Evolutionary conservation across 2,113 vertebrate species (phyloP).

Genomic region (Fulmarus glacialis): DNA sequence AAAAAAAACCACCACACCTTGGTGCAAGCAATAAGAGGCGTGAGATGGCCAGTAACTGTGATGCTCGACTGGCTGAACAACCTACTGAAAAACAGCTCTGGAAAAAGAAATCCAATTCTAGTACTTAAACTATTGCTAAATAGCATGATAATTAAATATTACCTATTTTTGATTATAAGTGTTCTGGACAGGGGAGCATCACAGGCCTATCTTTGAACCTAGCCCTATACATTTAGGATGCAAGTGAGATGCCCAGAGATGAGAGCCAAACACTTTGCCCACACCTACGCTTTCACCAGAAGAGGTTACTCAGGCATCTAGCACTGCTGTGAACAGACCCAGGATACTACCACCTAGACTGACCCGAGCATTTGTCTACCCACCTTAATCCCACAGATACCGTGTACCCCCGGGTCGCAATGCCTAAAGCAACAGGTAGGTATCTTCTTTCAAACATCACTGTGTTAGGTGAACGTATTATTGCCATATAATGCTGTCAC

Average conservation of each 20-base stretch:
- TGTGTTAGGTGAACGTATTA: background rate
- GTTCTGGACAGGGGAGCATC: too few relatives aligned
- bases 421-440: background rate
- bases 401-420: rapidly evolving
- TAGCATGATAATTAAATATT: too few relatives aligned
- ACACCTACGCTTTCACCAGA: rapidly evolving
- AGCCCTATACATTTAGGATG: background rate
- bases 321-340: background rate
- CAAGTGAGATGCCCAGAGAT: background rate
- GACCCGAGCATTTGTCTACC: background rate
- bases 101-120: too few relatives aligned
- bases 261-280: rapidly evolving
- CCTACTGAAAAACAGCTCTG: too few relatives aligned
- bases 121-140: too few relatives aligned
- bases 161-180: too few relatives aligned
- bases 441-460: background rate
- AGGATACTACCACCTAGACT: rapidly evolving
- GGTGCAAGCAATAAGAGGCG: background rate
- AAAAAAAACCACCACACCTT: background rate
- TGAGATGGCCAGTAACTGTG: background rate
- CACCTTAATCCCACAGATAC: background rate
- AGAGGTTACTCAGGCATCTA: background rate
- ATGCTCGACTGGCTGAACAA: too few relatives aligned
- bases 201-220: background rate
- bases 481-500: background rate